phyloP scores from a whole-genome alignment of 2,888 invertebrate genomes.

The Lepas anatifera region DNA sequence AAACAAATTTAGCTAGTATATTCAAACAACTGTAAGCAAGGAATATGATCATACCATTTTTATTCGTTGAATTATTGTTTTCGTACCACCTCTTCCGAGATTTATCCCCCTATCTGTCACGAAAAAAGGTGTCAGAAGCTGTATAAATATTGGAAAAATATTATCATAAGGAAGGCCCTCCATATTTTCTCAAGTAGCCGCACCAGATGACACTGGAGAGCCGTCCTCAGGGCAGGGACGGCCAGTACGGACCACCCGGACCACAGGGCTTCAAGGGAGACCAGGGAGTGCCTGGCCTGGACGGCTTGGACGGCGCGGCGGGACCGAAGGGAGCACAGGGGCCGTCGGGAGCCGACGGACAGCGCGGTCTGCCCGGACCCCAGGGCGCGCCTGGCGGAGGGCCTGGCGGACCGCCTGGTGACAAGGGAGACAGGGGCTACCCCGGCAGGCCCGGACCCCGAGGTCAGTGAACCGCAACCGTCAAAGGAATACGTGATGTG shows the following conservation, averaged over 20 bases:
- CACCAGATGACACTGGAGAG: too few relatives aligned
- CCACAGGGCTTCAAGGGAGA: constrained; percentile 19
- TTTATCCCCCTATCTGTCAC: too few relatives aligned
- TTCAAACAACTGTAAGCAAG: too few relatives aligned
- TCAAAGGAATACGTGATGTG: too few relatives aligned
- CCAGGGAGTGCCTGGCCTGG: constrained; percentile 20
- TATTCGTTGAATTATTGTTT: too few relatives aligned
- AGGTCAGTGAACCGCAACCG: too few relatives aligned
- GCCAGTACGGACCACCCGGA: constrained; percentile 31
- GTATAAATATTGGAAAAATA: too few relatives aligned
- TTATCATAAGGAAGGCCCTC: too few relatives aligned
- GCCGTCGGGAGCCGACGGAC: constrained; percentile 32
- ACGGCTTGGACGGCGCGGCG: constrained; percentile 25
- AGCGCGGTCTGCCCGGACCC: constrained; percentile 26
- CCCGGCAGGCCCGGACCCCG: constrained; percentile 36
- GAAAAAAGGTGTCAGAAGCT: too few relatives aligned
- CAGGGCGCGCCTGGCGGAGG: constrained; percentile 25
- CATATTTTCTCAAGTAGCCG: too few relatives aligned
- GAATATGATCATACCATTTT: constrained; percentile 13
- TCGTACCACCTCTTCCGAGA: too few relatives aligned
- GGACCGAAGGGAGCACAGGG: constrained; percentile 25
- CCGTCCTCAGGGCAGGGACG: constrained; percentile 62
- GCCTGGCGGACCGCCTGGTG: constrained; percentile 25
- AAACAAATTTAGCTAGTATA: too few relatives aligned
- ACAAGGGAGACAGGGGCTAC: constrained; percentile 52